Percentiles rank a stretch among this genome's conserved stretches.
These are phyloP conservation scores for Colistium nudipinnis DNA, from an alignment of 2,113 vertebrate genomes.

Conservation along the genomic window DNA sequence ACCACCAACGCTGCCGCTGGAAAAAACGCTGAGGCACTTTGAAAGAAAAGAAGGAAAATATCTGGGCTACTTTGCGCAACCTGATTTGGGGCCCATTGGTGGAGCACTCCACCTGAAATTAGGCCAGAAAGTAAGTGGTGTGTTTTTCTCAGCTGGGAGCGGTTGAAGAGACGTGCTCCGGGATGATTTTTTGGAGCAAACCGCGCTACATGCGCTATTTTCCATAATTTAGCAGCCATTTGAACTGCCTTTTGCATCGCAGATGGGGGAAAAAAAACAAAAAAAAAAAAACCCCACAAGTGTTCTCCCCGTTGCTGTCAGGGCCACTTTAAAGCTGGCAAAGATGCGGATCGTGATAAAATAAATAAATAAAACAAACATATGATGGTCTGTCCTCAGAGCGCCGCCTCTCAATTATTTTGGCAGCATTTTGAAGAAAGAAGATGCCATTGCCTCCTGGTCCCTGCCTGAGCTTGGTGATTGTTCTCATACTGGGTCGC, in stretches of 20 bases:
- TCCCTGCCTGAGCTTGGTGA: slow-evolving; percentile 41
- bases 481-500: slow-evolving; percentile 38
- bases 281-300: slow-evolving; percentile 26
- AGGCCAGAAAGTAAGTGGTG: slow-evolving; percentile 48
- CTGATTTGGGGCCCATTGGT: slow-evolving; percentile 40
- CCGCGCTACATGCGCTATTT: slow-evolving; percentile 33
- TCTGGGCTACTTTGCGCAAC: slow-evolving; percentile 41
- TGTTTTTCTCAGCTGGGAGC: slow-evolving; percentile 52
- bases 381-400: slow-evolving; percentile 65
- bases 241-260: slow-evolving; percentile 59
- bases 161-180: slow-evolving; percentile 38
- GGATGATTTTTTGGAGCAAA: slow-evolving; percentile 49
- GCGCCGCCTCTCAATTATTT: slow-evolving; percentile 69
- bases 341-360: slow-evolving; percentile 46
- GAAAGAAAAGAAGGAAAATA: slow-evolving; percentile 33
- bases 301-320: slow-evolving; percentile 49
- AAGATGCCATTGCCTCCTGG: slow-evolving; percentile 32
- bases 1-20: slow-evolving; percentile 1
- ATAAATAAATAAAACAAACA: slow-evolving; percentile 54
- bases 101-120: slow-evolving; percentile 61
- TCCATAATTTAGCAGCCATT: slow-evolving; percentile 59
- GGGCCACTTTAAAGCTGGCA: slow-evolving; percentile 57
- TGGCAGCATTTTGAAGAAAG: slow-evolving; percentile 56
- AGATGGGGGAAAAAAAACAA: slow-evolving; percentile 44
- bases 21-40: slow-evolving; percentile 40